Evolutionary conservation across 2,797 vertebrate species (phyloP), one percentile per base, ranked within the genome.

Genomic region (Tokudaia muenninki): DNA sequence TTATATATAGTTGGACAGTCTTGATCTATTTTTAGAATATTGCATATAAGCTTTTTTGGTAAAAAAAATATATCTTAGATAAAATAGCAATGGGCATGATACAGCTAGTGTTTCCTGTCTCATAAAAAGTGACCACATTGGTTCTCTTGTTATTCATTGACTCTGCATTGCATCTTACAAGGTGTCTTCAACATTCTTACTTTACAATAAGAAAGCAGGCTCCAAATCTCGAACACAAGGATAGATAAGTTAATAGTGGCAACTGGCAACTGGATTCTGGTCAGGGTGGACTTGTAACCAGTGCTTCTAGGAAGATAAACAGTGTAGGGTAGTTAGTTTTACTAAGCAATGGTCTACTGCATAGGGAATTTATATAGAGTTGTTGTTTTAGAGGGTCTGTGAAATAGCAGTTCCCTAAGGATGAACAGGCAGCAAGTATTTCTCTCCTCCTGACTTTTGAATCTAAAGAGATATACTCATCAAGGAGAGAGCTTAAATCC

Each of bases 21-120:
- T 88, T 91, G 74, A 16, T 87, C 67, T 80, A 31, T 83, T 95
- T 94, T n/a, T 29, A 72, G n/a, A 91, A 87, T 52, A 44, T 67
- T 21, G 22, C 10, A 84, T 63, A n/a, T 24, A 79, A 7, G 11
- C 37, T n/a, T 79, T 87, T 90, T 72, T 59, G 34, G 34, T 37
- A 96, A 77, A 84, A 87, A 44, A 96, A 72, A 84, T 84, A 55
- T 26, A 24, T 67, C 16, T 50, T 88, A 78, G 44, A 87, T 95
- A 31, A 72, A 61, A 44, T 93, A 80, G n/a, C 9, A 75, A 14
- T 82, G 44, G 65, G 6, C 78, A 86, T 57, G 70, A 79, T 31
- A 75, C 50, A 78, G 34, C 70, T 75, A 90, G 9, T 86, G 37
- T 77, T 94, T 82, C 37, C 4, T 89, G 8, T 41, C 17, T 79